Evolutionary conservation across 2,113 vertebrate species (phyloP), one percentile per base, ranked within the genome.

Genomic region (Siphamia tubifer): DNA sequence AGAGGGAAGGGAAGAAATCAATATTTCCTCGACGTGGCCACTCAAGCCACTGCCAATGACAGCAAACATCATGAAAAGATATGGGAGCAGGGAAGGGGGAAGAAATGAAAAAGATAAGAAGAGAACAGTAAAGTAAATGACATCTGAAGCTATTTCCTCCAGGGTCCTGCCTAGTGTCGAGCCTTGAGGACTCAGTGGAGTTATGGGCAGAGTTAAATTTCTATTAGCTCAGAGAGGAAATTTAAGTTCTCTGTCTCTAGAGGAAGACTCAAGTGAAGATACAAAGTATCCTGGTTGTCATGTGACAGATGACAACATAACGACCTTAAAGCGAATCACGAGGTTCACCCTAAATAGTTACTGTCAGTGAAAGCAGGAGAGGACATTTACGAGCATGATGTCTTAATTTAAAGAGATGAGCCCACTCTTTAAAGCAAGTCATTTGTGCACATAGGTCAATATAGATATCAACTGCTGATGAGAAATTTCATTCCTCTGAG

Each of bases 11-110:
- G 55, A 38, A 65, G 72, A 83, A 92, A 92, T 93, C 87, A 91
- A 92, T 92, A 93, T 91, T 91, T 92, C 84, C 68, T 54, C 82
- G 65, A 86, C 58, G 69, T 68, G 84, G 78, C 89, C 88, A 89
- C 88, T 92, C 88, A 87, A 89, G 83, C 90, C 76, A 78, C 82
- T 80, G 80, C 88, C 86, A 89, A 84, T 92, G 90, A 91, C 90
- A 89, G 89, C 88, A 92, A 91, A 90, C 90, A 92, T 93, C 92
- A 91, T 92, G 87, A 93, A 91, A 92, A 92, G 90, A 92, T 92
- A 91, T 89, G 86, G 85, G 83, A 85, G 89, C 84, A 87, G 87
- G 79, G 87, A 85, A 76, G 77, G 74, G 68, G 77, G 63, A 82
- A 90, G 85, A 90, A 93, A 91, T 90, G 91, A 91, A 90, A 92